Base-by-base conservation (phyloP, 2,888 invertebrate species). In the Plagodis pulveraria region DNA sequence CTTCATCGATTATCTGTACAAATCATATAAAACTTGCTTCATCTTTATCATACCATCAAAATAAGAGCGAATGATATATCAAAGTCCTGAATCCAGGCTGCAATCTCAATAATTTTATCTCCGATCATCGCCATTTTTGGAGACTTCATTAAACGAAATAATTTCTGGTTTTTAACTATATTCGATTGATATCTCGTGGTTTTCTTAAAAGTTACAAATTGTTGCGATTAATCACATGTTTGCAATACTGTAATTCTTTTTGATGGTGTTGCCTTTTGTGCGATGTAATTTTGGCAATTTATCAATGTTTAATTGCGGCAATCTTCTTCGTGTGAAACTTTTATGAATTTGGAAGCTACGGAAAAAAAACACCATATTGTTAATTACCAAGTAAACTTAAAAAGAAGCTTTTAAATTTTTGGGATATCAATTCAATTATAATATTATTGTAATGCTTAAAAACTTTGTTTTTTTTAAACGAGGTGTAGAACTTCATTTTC, bases 41-140 rank as follows among this genome's bases (percentile, higher is more conserved):
- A 80, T 82, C 40, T 63, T 74, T 84, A 90, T 89, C 88, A 46
- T 50, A 33, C 56, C 67, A 68, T 73, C 63, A 50, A 56, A 60
- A 65, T 56, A 60, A 62, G 62, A 64, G 52, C 61, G 81, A 83
- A 84, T 87, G 83, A 90, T 90, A 86, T 84, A 87, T 90, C 89
- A 90, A 89, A 84, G 84, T 84, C 83, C 69, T 70, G 75, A 78
- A 85, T 86, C 83, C 78, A 73, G 85, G 84, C 81, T 87, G 84
- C 80, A 78, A 84, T 86, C 83, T 86, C 78, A 84, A 86, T 78
- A 83, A 84, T 82, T 78, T 86, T 84, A 86, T 87, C 86, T 77
- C n/a, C 38, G 83, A 83, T 86, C 73, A 74, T 72, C 74, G 67
- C 66, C 62, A 68, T 73, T 71, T 72, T 70, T 71, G 75, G 44